These are phyloP conservation scores for Chaenocephalus aceratus DNA, from an alignment of 2,113 vertebrate genomes.

Conservation along the genomic window DNA sequence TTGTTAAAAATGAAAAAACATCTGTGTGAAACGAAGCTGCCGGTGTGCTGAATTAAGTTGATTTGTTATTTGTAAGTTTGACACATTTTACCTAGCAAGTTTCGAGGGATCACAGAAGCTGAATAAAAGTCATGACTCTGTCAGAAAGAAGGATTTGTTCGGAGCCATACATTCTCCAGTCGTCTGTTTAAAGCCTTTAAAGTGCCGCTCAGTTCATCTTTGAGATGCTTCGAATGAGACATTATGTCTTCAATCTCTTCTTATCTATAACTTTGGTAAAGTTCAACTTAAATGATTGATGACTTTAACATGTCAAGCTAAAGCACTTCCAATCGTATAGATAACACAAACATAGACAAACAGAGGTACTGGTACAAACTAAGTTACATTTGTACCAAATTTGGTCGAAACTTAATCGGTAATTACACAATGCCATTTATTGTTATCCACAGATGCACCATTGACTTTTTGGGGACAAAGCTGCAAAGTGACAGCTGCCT, in stretches of 20 bases:
- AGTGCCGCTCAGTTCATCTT: constrained; percentile 4
- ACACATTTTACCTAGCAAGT: neutral
- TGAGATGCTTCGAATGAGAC: constrained; percentile 4
- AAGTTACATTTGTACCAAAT: no score
- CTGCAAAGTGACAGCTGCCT: no score
- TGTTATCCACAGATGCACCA: no score
- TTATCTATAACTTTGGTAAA: constrained; percentile 11
- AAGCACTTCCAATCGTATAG: neutral
- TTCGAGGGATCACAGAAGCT: neutral
- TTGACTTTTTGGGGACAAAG: no score
- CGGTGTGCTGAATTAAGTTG: constrained; percentile 1
- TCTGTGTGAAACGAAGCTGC: constrained; percentile 5
- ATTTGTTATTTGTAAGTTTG: constrained; percentile 19
- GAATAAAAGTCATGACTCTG: no score
- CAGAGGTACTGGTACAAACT: no score
- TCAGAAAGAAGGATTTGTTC: constrained; percentile 3
- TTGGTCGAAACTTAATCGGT: no score
- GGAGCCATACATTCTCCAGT: no score
- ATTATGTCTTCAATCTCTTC: constrained; percentile 3
- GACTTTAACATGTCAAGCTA: neutral
- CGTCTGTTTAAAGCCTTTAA: neutral
- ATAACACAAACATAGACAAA: no score
- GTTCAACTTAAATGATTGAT: constrained; percentile 14
- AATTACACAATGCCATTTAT: no score
- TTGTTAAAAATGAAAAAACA: neutral